phyloP scores from a whole-genome alignment of 2,797 vertebrate genomes.

The Streptopelia turtur region DNA sequence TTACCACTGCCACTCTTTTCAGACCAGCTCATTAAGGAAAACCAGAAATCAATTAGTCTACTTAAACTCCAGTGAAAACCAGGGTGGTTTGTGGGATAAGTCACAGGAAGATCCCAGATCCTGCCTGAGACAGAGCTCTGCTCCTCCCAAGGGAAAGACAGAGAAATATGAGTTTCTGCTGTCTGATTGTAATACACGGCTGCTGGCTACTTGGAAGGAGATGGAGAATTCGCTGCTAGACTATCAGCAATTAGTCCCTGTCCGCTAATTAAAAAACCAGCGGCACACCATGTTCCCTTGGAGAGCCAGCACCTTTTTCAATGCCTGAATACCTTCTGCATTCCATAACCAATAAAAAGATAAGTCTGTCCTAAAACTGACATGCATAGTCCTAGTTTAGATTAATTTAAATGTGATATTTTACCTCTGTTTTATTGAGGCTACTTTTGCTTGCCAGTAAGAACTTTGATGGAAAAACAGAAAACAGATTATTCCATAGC shows the following conservation, averaged over 20 bases:
- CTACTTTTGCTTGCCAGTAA: background rate
- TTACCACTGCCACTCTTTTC: background rate
- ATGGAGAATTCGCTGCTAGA: background rate
- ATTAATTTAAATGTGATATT: background rate
- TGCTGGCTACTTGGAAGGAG: background rate
- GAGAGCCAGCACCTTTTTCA: background rate
- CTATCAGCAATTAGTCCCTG: background rate
- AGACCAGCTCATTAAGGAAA: background rate
- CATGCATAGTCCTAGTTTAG: background rate
- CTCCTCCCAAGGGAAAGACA: background rate
- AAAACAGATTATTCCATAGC: background rate
- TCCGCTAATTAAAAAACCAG: background rate
- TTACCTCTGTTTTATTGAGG: background rate
- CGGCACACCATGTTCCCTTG: background rate
- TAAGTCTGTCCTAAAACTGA: background rate
- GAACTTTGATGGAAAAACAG: background rate
- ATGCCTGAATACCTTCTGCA: background rate
- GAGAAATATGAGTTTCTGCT: background rate
- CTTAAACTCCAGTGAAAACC: background rate
- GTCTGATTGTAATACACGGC: background rate
- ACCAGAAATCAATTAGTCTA: background rate
- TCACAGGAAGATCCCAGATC: background rate
- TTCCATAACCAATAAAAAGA: background rate
- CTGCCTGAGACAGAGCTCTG: background rate
- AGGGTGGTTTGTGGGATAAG: fast-evolving